Conservation (phyloP, 2,797 vertebrate species). For the Artibeus lituratus region DNA sequence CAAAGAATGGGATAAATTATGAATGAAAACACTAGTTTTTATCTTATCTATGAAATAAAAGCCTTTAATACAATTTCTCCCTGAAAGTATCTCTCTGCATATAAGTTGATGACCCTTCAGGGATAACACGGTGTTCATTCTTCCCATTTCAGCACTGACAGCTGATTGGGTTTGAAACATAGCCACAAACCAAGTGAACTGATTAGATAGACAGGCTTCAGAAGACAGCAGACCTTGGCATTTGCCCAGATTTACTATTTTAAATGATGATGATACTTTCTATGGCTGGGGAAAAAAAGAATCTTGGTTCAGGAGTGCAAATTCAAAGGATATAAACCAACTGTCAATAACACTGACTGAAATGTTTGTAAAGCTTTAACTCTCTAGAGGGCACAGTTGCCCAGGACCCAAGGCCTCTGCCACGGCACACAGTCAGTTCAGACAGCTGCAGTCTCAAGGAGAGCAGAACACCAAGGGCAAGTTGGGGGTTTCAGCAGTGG, state of each 20-base stretch:
- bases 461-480: neutral
- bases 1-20: neutral
- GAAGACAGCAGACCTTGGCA: neutral
- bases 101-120: neutral
- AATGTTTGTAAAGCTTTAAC: neutral
- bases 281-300: neutral
- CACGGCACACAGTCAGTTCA: neutral
- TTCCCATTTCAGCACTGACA: neutral
- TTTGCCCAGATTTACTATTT: neutral
- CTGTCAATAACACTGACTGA: conserved; percentile 12
- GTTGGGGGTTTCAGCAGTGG: neutral
- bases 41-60: neutral
- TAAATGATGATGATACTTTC: neutral
- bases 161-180: neutral
- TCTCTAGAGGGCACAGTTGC: conserved; percentile 1
- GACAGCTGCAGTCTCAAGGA: neutral
- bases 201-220: neutral
- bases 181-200: neutral
- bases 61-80: neutral
- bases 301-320: neutral
- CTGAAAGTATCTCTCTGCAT: neutral
- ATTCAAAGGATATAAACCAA: conserved; percentile 49
- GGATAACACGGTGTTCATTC: neutral
- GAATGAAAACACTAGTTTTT: conserved; percentile 11
- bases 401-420: neutral